These are phyloP conservation scores for Phyllostomus discolor DNA, from an alignment of 2,113 vertebrate species.

Conservation along the genomic window DNA sequence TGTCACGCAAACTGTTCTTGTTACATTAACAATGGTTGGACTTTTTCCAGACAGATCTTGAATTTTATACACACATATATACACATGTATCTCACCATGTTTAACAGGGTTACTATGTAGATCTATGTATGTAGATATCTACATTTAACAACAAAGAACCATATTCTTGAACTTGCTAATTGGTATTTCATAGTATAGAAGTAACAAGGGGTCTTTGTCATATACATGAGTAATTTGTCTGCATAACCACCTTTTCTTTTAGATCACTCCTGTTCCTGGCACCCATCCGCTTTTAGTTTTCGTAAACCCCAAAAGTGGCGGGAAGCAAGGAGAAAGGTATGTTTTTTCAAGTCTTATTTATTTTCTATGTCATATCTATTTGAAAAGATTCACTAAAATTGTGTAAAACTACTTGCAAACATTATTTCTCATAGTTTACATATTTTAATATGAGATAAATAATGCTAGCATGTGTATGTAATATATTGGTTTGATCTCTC, in stretches of 20 bases:
- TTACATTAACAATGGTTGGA: too few species aligned
- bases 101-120: neutral
- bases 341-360: neutral
- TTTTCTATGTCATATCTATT: neutral
- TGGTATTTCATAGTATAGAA: neutral
- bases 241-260: conserved; percentile 73
- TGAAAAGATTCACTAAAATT: neutral
- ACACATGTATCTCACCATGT: neutral
- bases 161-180: neutral
- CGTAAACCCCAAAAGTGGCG: conserved; percentile 96
- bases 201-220: neutral
- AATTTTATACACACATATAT: neutral
- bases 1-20: too few species aligned
- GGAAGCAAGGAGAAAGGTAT: conserved; percentile 97
- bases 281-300: conserved; percentile 97
- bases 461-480: neutral
- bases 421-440: neutral
- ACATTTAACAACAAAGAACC: neutral
- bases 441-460: neutral
- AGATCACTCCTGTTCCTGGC: conserved; percentile 95
- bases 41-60: too few species aligned
- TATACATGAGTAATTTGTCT: neutral
- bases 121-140: neutral
- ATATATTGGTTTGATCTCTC: neutral
- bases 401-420: neutral